Conservation (phyloP, 37 sponge, comb jelly and placozoan genomes). For the Diacarnus erythraeanus region DNA sequence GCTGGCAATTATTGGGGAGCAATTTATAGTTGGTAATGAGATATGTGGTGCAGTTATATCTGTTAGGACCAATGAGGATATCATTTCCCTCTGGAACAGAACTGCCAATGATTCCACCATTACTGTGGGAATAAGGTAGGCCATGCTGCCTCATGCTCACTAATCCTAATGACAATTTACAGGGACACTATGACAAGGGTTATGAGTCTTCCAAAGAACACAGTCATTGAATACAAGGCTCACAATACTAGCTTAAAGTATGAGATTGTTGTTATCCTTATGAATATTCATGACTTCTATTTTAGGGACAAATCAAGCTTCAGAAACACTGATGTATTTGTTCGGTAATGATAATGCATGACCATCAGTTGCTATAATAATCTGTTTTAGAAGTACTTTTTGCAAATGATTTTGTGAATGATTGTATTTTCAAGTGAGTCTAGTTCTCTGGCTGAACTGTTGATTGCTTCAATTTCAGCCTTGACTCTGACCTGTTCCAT, state of each 20-base stretch:
- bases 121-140: conserved; percentile 77
- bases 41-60: conserved; percentile 95
- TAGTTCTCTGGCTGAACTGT: conserved; percentile 31
- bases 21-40: conserved; percentile 97
- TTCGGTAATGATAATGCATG: conserved; percentile 29
- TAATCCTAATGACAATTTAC: background rate
- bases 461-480: conserved; percentile 89
- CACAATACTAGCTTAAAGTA: conserved; percentile 87
- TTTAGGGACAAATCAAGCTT: conserved; percentile 85
- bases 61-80: conserved; percentile 80
- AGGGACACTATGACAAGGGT: conserved; percentile 91
- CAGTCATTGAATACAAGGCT: conserved; percentile 91
- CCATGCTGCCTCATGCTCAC: background rate
- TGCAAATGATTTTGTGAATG: conserved; percentile 63
- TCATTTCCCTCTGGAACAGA: conserved; percentile 92
- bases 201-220: conserved; percentile 75
- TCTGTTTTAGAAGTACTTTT: conserved; percentile 42
- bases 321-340: conserved; percentile 88
- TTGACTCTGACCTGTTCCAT: conserved; percentile 63
- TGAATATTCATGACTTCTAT: too few relatives aligned
- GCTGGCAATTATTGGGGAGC: conserved; percentile 89
- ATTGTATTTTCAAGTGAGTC: conserved; percentile 66
- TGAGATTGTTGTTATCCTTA: background rate
- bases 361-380: background rate
- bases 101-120: conserved; percentile 71